Percentiles rank a stretch among this genome's conserved stretches.
These are phyloP conservation scores for Steromphala cineraria DNA, from an alignment of 2,888 invertebrate genomes.

Conservation along the genomic window DNA sequence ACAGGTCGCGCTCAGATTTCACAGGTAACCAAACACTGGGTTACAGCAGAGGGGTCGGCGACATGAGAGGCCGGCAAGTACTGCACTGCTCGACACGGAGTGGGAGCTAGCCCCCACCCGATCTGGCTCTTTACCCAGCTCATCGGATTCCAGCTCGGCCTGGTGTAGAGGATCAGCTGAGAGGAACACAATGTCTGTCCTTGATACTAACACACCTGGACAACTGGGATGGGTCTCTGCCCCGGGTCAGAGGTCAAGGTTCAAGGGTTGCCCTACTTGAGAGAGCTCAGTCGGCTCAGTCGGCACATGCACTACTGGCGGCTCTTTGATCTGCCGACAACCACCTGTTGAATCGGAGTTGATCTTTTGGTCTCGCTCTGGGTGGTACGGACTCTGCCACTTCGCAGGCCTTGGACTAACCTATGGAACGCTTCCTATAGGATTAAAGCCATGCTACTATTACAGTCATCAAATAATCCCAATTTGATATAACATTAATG, in stretches of 20 bases:
- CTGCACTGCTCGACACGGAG: not conserved
- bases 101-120: not conserved
- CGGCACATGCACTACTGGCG: not conserved
- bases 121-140: not conserved
- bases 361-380: not conserved
- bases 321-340: not conserved
- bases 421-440: no score
- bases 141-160: not conserved
- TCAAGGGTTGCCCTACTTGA: not conserved
- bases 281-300: not conserved
- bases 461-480: no score
- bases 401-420: not conserved
- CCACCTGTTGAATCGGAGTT: not conserved
- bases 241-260: not conserved
- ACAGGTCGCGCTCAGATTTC: slow-evolving; percentile 15
- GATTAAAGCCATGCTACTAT: no score
- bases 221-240: not conserved
- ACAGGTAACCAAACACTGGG: slow-evolving; percentile 1
- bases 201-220: slow-evolving; percentile 4
- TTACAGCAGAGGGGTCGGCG: not conserved
- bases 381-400: not conserved
- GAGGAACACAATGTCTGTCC: not conserved
- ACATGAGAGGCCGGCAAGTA: not conserved
- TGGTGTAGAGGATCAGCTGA: not conserved
- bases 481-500: no score